phyloP scores from a whole-genome alignment of 2,888 invertebrate genomes.

The Ectropis crepuscularia region DNA sequence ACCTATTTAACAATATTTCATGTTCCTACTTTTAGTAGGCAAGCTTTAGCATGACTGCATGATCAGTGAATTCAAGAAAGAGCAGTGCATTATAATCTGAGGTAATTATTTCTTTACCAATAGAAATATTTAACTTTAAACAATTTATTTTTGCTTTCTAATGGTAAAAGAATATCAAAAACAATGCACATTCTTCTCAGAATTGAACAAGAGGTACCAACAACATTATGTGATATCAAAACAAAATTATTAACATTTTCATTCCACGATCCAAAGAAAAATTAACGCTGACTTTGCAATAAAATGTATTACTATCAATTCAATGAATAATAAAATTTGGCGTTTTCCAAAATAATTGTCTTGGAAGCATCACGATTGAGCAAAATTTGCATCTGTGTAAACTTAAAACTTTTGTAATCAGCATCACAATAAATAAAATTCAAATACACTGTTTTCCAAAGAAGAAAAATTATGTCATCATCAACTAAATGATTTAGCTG shows the following conservation, averaged over 20 bases:
- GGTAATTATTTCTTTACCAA: slow-evolving; percentile 13
- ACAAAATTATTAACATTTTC: slow-evolving; percentile 9
- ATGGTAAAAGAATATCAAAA: slow-evolving; percentile 9
- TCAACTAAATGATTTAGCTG: too few relatives aligned
- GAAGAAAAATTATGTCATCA: too few relatives aligned
- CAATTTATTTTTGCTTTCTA: slow-evolving; percentile 8
- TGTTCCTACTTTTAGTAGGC: slow-evolving; percentile 69
- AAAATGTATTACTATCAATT: slow-evolving; percentile 19
- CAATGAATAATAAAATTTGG: slow-evolving; percentile 42
- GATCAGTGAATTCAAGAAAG: slow-evolving; percentile 39
- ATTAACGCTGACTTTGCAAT: slow-evolving; percentile 25
- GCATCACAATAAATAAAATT: neutral
- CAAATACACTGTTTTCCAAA: too few relatives aligned
- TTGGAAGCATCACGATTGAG: slow-evolving; percentile 44
- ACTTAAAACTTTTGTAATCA: neutral
- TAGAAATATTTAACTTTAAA: slow-evolving; percentile 6
- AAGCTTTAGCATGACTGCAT: slow-evolving; percentile 79
- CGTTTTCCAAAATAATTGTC: slow-evolving; percentile 36
- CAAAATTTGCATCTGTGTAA: slow-evolving; percentile 34
- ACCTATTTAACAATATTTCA: slow-evolving; percentile 71
- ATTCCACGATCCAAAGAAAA: slow-evolving; percentile 18
- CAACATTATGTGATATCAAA: slow-evolving; percentile 1
- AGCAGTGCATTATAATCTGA: slow-evolving; percentile 22
- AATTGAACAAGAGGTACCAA: neutral
- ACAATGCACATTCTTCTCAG: slow-evolving; percentile 13